Base-by-base conservation (phyloP, 2,113 vertebrate species). In the Spea multiplicata region DNA sequence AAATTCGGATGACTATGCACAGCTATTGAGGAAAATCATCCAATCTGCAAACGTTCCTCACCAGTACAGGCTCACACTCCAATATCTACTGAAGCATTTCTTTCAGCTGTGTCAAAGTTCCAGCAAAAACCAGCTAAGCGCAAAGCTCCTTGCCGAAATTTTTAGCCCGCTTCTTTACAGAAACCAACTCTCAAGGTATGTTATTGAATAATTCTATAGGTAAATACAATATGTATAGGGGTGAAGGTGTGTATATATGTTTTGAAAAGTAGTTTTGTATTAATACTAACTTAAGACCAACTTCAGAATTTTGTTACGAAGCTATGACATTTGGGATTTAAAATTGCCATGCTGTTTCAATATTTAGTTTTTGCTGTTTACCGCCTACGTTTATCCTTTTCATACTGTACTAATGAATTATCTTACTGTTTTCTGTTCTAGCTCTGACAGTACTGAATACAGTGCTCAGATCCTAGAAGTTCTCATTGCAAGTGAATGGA, bases 61-160 rank as follows among this genome's bases (percentile, higher is more conserved):
- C 46, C 97, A 99, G 80, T 94, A 97, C 89, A 98, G 96, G 96
- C 94, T 98, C 16, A 94, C 95, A 0, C 93, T 98, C 74, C 96
- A 97, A 83, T 95, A 93, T 89, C 92, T 98, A 86, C 92, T 99
- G 5, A 94, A 94, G 83, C 97, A 99, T 90, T 95, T 98, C 82
- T 90, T 94, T 83, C 92, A 88, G 86, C 91, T 98, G 81, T 98
- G 93, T 86, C 94, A 96, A 83, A 89, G 87, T 59, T 84, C 92
- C 82, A 88, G 93, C 83, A 96, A 95, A 90, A 98, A 97, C 86
- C 90, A 94, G 75, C 83, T 98, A 81, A 94, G 86, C 76, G 91
- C 96, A 75, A 91, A 94, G 65, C 86, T 89, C 30, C 88, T 98
- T 66, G 93, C 94, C 3, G 96, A 98, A 90, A 95, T 98, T 86